These are phyloP conservation scores for Drosophila subsilvestris DNA, from an alignment of 2,888 invertebrate genomes.

Conservation along the genomic window DNA sequence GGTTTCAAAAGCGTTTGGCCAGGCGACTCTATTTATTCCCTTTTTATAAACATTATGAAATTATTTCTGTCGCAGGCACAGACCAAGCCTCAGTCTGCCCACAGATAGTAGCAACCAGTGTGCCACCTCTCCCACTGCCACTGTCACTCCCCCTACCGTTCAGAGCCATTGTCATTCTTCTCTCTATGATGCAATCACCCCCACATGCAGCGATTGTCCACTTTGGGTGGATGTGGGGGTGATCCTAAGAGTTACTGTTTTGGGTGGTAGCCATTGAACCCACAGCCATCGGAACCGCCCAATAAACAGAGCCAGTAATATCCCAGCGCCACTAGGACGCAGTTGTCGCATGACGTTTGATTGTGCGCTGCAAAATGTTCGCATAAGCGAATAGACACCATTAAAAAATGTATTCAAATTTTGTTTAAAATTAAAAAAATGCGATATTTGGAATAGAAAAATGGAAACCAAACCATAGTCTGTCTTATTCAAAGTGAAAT, in stretches of 20 bases:
- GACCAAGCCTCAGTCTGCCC: background rate
- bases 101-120: conserved; percentile 27
- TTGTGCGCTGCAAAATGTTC: background rate
- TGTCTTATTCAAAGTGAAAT: too few species aligned
- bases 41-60: conserved; percentile 46
- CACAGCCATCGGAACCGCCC: conserved; percentile 58
- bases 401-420: too few species aligned
- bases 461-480: too few species aligned
- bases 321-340: background rate
- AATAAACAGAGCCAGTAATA: conserved; percentile 60
- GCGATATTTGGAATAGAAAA: too few species aligned
- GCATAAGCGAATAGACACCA: background rate
- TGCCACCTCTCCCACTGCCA: background rate
- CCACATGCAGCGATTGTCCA: conserved; percentile 70
- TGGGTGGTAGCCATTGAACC: conserved; percentile 40
- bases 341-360: too few species aligned
- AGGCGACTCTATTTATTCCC: conserved; percentile 15
- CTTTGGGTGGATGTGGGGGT: conserved; percentile 46
- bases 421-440: too few species aligned
- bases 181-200: conserved; percentile 56
- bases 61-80: conserved; percentile 55
- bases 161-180: conserved; percentile 20
- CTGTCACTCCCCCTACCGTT: background rate
- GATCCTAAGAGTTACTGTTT: conserved; percentile 8
- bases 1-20: background rate